Percentiles rank a stretch among this genome's conserved stretches.
Evolutionary conservation across 2,888 invertebrate genomes (phyloP).

Genomic region (Lasioglossum zephyrum): DNA sequence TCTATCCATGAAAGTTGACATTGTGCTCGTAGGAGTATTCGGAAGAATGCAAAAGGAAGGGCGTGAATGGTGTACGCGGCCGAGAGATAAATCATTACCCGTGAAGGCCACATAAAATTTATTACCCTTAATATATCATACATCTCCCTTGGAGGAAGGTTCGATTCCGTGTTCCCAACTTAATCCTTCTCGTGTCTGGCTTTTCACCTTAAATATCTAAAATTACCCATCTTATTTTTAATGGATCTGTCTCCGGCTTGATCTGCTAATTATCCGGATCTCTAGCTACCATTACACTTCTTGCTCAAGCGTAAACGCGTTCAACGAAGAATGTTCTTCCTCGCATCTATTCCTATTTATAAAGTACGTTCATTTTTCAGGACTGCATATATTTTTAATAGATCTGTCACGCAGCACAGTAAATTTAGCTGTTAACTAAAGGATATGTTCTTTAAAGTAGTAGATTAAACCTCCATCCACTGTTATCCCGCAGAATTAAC

Average conservation of each 20-base stretch:
- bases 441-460: background rate
- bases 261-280: background rate
- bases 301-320: background rate
- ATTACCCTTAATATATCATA: constrained; percentile 50
- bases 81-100: constrained; percentile 39
- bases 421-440: background rate
- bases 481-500: background rate
- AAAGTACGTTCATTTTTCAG: no score
- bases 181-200: constrained; percentile 26
- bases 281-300: background rate
- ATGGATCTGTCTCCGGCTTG: background rate
- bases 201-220: constrained; percentile 12
- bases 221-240: constrained; percentile 23
- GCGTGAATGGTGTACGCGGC: constrained; percentile 14
- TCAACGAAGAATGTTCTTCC: background rate
- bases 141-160: constrained; percentile 29
- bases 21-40: background rate
- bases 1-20: constrained; percentile 5
- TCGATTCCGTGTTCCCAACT: constrained; percentile 34
- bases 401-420: background rate
- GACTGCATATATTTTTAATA: no score
- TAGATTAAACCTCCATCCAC: background rate
- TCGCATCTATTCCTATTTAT: no score
- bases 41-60: constrained; percentile 21
- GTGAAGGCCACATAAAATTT: constrained; percentile 36